phyloP scores from a whole-genome alignment of 2,113 vertebrate species.

The Meleagris gallopavo region DNA sequence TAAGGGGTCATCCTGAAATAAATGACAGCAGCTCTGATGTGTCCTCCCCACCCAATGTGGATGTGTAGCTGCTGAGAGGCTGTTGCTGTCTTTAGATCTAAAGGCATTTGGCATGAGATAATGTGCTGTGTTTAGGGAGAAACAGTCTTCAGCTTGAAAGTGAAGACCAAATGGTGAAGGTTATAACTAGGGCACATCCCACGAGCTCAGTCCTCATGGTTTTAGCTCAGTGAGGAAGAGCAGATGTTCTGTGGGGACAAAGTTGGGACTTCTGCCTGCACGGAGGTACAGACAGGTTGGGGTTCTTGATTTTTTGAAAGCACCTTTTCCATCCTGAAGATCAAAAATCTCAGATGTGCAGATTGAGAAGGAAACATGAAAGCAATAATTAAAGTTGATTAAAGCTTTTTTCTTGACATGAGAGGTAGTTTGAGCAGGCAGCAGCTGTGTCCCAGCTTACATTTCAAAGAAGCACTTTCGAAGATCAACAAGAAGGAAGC shows the following conservation, averaged over 20 bases:
- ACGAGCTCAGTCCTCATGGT: not conserved
- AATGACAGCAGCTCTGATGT: not conserved
- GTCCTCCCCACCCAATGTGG: fast-evolving
- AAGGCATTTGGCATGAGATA: not conserved
- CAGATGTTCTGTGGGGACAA: not conserved
- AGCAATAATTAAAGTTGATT: not conserved
- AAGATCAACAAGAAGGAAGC: constrained; percentile 1
- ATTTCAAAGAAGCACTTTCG: not conserved
- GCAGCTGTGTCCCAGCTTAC: not conserved
- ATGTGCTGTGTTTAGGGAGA: not conserved
- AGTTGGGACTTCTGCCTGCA: fast-evolving
- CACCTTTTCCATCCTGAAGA: not conserved
- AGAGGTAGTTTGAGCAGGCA: not conserved
- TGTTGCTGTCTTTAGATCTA: not conserved
- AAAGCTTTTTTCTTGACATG: not conserved
- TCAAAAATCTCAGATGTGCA: fast-evolving
- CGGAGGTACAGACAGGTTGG: not conserved
- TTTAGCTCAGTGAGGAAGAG: not conserved
- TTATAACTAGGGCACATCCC: not conserved
- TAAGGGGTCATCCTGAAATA: not conserved
- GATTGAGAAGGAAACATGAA: not conserved
- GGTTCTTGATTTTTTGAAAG: not conserved
- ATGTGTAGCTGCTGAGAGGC: not conserved
- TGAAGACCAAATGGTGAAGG: not conserved
- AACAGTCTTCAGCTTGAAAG: not conserved